phyloP scores from a whole-genome alignment of 2,888 invertebrate genomes.

The Myopa testacea region DNA sequence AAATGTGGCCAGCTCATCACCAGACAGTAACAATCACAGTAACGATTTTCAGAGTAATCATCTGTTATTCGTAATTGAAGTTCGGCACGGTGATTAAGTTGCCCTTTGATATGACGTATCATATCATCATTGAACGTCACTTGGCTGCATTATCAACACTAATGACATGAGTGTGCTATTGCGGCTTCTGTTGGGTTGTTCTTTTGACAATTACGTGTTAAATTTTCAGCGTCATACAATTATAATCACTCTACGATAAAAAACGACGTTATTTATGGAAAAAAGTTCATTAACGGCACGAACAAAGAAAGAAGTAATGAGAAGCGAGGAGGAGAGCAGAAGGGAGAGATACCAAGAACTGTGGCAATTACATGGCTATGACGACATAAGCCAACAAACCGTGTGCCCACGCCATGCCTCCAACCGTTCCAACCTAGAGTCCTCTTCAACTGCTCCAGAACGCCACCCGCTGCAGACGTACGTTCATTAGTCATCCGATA shows the following conservation, averaged over 20 bases:
- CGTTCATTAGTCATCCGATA: slow-evolving; percentile 59
- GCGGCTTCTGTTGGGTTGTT: neutral
- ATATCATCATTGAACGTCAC: no score
- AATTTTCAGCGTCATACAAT: neutral
- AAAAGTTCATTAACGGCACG: neutral
- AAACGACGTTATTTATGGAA: neutral
- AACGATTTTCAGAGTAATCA: no score
- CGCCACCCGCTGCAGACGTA: neutral
- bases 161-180: neutral
- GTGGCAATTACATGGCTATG: neutral
- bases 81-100: no score
- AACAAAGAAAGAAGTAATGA: neutral
- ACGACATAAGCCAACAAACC: neutral
- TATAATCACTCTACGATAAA: neutral
- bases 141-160: neutral
- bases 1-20: neutral
- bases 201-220: neutral
- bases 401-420: neutral
- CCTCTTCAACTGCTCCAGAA: neutral
- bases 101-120: no score
- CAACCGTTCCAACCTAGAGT: neutral
- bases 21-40: neutral
- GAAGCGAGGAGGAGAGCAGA: neutral
- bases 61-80: no score
- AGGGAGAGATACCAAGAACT: neutral